Evolutionary conservation across 2,888 invertebrate species (phyloP), one percentile per base, ranked within the genome.

Genomic region (Caenorhabditis sinica): DNA sequence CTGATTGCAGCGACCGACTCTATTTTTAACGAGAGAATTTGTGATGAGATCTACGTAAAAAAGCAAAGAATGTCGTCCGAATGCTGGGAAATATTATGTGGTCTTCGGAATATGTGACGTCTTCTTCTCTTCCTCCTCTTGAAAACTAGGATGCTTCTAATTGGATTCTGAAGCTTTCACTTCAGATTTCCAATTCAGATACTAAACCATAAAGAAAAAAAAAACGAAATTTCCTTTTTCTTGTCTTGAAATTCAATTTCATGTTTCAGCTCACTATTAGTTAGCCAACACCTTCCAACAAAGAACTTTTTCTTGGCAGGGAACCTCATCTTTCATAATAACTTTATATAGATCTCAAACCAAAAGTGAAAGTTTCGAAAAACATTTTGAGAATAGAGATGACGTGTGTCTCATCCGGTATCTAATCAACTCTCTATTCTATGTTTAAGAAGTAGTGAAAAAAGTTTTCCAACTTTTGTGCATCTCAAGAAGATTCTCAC

Each of bases 351-450:
- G 20, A 33, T 17, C 3, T 33, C 33, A n/a, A 33, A 33, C n/a
- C 11, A 9, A n/a, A n/a, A 30, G 25, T 11, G 8, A 43, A 51
- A 49, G 66, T 49, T 69, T 56, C 51, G 53, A 53, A 56, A 69
- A 69, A 69, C 51, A 56, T 43, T 51, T 53, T 53, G 6, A 68
- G 13, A 69, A 45, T 68, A 65, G n/a, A 66, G 58, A 68, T 76
- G 76, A 76, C 76, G 76, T 76, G 66, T 15, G n/a, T 30, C 13
- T 49, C 60, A 49, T 76, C 76, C 76, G 76, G 76, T 28, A 20
- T 43, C 76, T 51, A 68, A 76, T 76, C 76, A 76, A 56, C 68
- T 56, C 30, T 68, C 68, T 76, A 68, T 69, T 77, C 58, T 43
- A 4, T 36, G 53, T 56, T 56, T 45, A 45, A 49, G 30, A 60